phyloP scores from a whole-genome alignment of 1,140 invertebrate species.

The Lithobius niger region DNA sequence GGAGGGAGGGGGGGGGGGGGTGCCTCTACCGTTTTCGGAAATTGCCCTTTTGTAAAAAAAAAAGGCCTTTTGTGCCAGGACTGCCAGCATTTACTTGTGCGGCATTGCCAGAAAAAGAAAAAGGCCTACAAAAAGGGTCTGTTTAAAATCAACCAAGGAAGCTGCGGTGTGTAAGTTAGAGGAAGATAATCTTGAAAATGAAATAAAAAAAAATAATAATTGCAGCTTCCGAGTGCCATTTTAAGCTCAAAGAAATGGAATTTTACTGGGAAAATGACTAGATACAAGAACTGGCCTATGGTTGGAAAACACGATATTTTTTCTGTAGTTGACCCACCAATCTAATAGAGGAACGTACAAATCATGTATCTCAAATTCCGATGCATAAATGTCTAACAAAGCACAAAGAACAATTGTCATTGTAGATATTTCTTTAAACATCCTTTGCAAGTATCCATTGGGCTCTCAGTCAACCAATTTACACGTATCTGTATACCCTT shows the following conservation, averaged over 20 bases:
- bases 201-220: too few species aligned
- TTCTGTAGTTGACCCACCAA: background rate
- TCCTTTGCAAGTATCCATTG: constrained; percentile 11
- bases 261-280: background rate
- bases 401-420: background rate
- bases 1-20: too few species aligned
- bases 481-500: constrained; percentile 6
- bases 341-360: background rate
- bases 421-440: background rate
- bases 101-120: too few species aligned
- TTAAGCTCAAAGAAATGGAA: background rate
- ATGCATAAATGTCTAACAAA: background rate
- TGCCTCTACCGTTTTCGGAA: too few species aligned
- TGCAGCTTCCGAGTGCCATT: background rate
- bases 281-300: background rate
- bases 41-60: too few species aligned
- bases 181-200: background rate
- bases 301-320: background rate
- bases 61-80: too few species aligned
- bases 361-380: background rate
- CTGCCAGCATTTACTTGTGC: too few species aligned
- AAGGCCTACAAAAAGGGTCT: too few species aligned
- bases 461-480: constrained; percentile 7
- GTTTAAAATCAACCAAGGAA: background rate
- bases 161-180: background rate